phyloP scores from a whole-genome alignment of 2,113 vertebrate genomes.

The Anoplopoma fimbria region DNA sequence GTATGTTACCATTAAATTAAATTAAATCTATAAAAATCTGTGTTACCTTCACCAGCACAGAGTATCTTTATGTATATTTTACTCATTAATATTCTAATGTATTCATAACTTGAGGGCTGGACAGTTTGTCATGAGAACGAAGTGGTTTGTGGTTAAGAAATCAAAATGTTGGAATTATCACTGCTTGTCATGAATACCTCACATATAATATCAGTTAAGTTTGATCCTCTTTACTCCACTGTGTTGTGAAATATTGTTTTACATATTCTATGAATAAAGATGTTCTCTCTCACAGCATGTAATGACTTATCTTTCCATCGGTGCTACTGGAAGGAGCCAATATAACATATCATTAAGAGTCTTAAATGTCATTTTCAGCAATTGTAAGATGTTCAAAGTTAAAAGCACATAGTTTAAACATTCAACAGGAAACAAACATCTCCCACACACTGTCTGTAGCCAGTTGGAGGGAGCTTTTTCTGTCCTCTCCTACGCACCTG shows the following conservation, averaged over 20 bases:
- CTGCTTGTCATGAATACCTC: neutral
- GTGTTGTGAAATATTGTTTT: neutral
- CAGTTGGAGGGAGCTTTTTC: slow-evolving; percentile 70
- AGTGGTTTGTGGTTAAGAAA: neutral
- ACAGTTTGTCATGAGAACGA: neutral
- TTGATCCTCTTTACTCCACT: neutral
- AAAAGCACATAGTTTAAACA: slow-evolving; percentile 42
- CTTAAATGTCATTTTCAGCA: slow-evolving; percentile 6
- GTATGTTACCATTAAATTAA: neutral
- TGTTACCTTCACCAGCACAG: neutral
- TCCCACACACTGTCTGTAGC: slow-evolving; percentile 74
- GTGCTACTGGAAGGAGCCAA: neutral
- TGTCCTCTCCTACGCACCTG: slow-evolving; percentile 72
- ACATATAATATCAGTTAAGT: neutral
- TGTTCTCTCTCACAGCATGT: neutral
- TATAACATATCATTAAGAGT: no score
- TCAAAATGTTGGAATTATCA: neutral
- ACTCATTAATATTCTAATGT: neutral
- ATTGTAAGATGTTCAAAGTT: slow-evolving; percentile 36
- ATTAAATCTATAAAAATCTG: neutral
- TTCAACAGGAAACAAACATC: slow-evolving; percentile 64
- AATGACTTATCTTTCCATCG: neutral
- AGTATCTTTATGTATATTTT: neutral
- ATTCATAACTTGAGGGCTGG: neutral
- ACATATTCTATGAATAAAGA: neutral